These are phyloP conservation scores for Pogoniulus pusillus DNA, from an alignment of 2,797 vertebrate species.

Conservation along the genomic window DNA sequence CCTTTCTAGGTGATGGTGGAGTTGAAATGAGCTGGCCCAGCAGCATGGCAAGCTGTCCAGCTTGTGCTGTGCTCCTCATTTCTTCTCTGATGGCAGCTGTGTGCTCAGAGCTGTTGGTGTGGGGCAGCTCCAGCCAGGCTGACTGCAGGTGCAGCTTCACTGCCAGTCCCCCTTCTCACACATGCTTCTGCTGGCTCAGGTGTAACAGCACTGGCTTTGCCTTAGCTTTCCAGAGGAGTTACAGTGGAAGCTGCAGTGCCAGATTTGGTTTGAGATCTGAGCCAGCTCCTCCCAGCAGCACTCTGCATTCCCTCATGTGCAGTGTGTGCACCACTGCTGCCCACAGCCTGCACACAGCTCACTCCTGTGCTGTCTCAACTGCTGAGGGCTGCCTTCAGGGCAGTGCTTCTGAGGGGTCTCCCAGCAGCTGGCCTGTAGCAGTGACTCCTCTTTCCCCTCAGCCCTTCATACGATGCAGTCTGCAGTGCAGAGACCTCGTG, in stretches of 20 bases:
- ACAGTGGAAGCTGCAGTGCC: not conserved
- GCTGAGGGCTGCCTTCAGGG: constrained; percentile 7
- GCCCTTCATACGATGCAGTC: constrained; percentile 94
- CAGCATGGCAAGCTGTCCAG: too few relatives aligned
- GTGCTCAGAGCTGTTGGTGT: not conserved
- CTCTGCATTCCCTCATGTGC: not conserved
- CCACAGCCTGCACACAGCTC: not conserved
- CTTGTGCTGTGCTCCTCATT: too few relatives aligned
- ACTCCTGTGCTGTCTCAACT: not conserved
- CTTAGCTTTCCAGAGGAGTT: not conserved
- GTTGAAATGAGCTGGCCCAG: too few relatives aligned
- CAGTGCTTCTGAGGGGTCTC: not conserved
- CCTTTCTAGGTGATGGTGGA: too few relatives aligned
- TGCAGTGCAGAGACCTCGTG: constrained; percentile 96
- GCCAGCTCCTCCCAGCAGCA: not conserved
- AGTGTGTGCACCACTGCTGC: not conserved
- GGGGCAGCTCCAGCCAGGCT: not conserved
- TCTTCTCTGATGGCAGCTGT: not conserved
- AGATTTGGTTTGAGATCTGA: not conserved
- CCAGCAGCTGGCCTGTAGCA: not conserved
- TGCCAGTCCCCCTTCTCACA: not conserved
- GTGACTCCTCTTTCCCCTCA: constrained; percentile 67
- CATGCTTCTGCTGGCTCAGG: not conserved
- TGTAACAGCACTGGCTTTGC: not conserved
- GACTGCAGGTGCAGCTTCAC: not conserved